Percentiles rank a stretch among this genome's conserved stretches.
Evolutionary conservation across 2,797 vertebrate species (phyloP).

Genomic region (Somateria mollissima): DNA sequence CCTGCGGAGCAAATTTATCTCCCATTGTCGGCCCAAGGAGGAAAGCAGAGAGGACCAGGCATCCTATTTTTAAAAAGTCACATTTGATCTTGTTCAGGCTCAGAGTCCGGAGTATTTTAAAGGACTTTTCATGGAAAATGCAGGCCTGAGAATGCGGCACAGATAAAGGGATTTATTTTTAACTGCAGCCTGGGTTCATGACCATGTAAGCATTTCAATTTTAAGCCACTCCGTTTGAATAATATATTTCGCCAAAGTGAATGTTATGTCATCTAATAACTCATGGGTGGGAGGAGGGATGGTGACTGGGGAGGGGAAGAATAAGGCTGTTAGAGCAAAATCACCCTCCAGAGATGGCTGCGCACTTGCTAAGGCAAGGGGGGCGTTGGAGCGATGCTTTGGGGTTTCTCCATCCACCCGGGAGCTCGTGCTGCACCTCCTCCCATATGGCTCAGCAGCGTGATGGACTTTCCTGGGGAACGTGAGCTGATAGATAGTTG

Average conservation of each 20-base stretch:
- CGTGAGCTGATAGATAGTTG: not conserved
- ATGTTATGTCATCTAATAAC: slow-evolving; percentile 69
- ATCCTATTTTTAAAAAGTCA: slow-evolving; percentile 78
- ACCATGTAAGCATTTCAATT: slow-evolving; percentile 72
- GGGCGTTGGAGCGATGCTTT: not conserved
- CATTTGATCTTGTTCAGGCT: slow-evolving; percentile 73
- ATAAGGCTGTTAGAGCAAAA: not conserved
- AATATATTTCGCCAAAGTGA: slow-evolving; percentile 59
- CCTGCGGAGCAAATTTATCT: slow-evolving; percentile 79
- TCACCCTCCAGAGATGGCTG: not conserved
- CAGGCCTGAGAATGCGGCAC: slow-evolving; percentile 49
- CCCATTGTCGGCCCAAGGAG: slow-evolving; percentile 72
- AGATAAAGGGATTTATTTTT: slow-evolving; percentile 81
- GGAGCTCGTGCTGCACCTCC: not conserved
- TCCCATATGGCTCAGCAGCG: not conserved
- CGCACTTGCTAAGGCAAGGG: not conserved
- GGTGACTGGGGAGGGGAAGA: not conserved
- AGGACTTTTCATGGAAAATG: slow-evolving; percentile 53
- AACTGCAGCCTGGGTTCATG: slow-evolving; percentile 68
- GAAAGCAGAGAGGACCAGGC: slow-evolving; percentile 58
- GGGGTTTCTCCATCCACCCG: not conserved
- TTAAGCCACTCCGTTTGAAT: slow-evolving; percentile 71
- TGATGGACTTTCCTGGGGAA: not conserved
- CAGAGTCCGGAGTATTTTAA: slow-evolving; percentile 65
- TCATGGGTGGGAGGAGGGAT: slow-evolving; percentile 38